Evolutionary conservation across 2,113 vertebrate species (phyloP).

Genomic region (Delphinus delphis): DNA sequence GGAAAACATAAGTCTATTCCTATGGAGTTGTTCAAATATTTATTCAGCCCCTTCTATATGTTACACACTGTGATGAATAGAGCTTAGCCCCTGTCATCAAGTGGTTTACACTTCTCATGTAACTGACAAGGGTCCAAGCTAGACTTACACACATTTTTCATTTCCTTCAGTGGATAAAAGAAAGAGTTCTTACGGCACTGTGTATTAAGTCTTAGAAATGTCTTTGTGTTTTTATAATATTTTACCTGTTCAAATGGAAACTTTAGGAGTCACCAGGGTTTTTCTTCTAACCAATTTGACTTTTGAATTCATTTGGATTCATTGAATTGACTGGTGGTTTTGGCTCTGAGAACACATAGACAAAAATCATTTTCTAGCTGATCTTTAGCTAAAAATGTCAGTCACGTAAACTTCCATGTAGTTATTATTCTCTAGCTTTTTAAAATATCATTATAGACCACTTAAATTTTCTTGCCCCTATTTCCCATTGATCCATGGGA

Average conservation of each 20-base stretch:
- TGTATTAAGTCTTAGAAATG: too few species aligned
- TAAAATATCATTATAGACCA: background rate
- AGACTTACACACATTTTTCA: background rate
- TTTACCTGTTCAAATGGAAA: background rate
- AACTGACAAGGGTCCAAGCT: too few species aligned
- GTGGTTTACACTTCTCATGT: background rate
- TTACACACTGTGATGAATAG: background rate
- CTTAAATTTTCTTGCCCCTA: background rate
- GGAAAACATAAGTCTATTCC: background rate
- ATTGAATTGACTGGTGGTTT: background rate
- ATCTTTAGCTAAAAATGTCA: background rate
- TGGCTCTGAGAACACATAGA: background rate
- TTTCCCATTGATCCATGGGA: background rate
- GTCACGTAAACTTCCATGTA: background rate
- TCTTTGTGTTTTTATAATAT: background rate
- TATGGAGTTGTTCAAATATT: background rate
- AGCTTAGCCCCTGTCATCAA: rapidly evolving
- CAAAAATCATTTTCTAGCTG: background rate
- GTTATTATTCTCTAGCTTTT: background rate
- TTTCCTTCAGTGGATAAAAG: background rate
- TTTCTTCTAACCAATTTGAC: background rate
- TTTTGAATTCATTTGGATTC: background rate
- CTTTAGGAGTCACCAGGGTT: background rate
- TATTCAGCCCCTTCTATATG: background rate
- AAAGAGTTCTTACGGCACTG: background rate